These are phyloP conservation scores for Siderastrea siderea DNA, from an alignment of 92 coral and sea anemone genomes.

Conservation along the genomic window DNA sequence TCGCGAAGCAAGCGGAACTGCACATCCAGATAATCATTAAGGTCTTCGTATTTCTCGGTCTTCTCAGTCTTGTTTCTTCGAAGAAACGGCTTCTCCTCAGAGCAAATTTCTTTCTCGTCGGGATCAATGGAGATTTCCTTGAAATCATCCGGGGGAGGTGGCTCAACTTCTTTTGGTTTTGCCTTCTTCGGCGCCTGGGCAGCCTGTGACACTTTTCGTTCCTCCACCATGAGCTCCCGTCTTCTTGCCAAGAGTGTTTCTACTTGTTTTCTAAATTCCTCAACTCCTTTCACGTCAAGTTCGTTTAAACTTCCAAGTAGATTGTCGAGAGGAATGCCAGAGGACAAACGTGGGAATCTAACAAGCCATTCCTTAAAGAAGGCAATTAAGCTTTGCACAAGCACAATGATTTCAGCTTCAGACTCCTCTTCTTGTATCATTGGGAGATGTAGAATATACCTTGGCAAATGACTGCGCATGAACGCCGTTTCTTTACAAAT, in stretches of 20 bases:
- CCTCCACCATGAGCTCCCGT: constrained; percentile 55
- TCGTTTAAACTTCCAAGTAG: constrained; percentile 64
- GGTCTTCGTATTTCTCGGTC: constrained; percentile 70
- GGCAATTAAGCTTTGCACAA: constrained; percentile 62
- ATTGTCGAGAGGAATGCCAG: constrained; percentile 80
- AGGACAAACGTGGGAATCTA: constrained; percentile 71
- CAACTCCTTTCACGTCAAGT: constrained; percentile 33
- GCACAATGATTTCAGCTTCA: constrained; percentile 48
- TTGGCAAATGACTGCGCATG: constrained; percentile 65
- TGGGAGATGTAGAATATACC: constrained; percentile 83
- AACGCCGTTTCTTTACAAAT: constrained; percentile 75
- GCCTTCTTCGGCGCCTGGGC: constrained; percentile 8
- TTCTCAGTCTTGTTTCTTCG: constrained; percentile 77
- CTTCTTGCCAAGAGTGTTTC: constrained; percentile 59
- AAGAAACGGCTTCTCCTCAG: constrained; percentile 70
- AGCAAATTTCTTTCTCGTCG: constrained; percentile 67
- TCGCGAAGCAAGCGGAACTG: constrained; percentile 91
- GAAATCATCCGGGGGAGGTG: constrained; percentile 88
- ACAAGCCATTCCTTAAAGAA: constrained; percentile 83
- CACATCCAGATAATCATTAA: constrained; percentile 89
- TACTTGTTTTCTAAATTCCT: constrained; percentile 47
- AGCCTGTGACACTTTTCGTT: constrained; percentile 54
- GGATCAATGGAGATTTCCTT: constrained; percentile 80
- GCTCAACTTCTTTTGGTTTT: constrained; percentile 52
- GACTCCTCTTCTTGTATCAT: constrained; percentile 64